Evolutionary conservation across 2,888 invertebrate species (phyloP).

Genomic region (Ornithoptera alexandrae): DNA sequence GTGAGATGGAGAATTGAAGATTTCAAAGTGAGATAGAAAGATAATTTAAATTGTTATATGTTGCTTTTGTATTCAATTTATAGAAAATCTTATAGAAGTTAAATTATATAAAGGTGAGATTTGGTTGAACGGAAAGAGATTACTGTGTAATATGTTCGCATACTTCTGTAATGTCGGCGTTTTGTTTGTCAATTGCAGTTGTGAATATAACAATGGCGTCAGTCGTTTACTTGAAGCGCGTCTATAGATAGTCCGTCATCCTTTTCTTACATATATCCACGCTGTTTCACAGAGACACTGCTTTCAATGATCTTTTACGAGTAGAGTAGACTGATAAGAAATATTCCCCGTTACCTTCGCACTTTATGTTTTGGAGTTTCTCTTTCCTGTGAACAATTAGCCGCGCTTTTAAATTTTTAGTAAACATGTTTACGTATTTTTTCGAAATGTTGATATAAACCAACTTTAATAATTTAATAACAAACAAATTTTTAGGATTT

Average conservation of each 20-base stretch:
- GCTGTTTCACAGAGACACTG: slow-evolving; percentile 70
- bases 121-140: background rate
- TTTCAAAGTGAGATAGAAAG: slow-evolving; percentile 78
- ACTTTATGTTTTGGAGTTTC: slow-evolving; percentile 71
- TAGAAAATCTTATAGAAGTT: slow-evolving; percentile 8
- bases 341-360: slow-evolving; percentile 77
- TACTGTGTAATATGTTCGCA: slow-evolving; percentile 12
- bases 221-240: slow-evolving; percentile 66
- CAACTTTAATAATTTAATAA: slow-evolving; percentile 23
- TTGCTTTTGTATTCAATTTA: slow-evolving; percentile 18
- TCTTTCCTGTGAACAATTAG: slow-evolving; percentile 62
- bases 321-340: slow-evolving; percentile 75
- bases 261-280: slow-evolving; percentile 79
- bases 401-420: slow-evolving; percentile 64
- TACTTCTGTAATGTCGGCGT: slow-evolving; percentile 24
- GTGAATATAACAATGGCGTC: slow-evolving; percentile 70
- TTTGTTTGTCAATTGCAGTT: slow-evolving; percentile 40
- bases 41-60: slow-evolving; percentile 42
- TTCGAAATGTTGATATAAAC: slow-evolving; percentile 2
- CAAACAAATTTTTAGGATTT: slow-evolving; percentile 26
- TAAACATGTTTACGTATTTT: slow-evolving; percentile 27
- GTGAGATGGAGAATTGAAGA: slow-evolving; percentile 75
- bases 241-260: slow-evolving; percentile 76
- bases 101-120: slow-evolving; percentile 8
- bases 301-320: slow-evolving; percentile 76